Evolutionary conservation across 2,888 invertebrate species (phyloP).

Genomic region (Protonemura montana): DNA sequence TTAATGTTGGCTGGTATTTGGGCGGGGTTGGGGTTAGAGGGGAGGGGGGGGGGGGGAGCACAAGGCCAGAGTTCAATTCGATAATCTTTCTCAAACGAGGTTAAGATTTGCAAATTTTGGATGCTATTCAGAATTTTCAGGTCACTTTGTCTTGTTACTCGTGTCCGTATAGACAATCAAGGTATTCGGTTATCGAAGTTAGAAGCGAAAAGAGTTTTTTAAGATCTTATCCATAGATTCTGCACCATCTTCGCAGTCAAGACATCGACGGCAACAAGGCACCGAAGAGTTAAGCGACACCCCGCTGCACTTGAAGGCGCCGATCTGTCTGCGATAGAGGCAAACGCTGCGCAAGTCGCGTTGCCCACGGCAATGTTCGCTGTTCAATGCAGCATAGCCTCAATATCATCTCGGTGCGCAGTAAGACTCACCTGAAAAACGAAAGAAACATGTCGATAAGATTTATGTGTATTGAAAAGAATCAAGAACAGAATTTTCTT

Average conservation of each 20-base stretch:
- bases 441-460: not conserved
- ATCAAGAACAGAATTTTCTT: conserved; percentile 4
- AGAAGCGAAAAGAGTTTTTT: not conserved
- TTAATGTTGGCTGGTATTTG: not conserved
- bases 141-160: not conserved
- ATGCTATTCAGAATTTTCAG: not conserved
- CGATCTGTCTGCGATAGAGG: not conserved
- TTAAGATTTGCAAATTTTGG: not conserved
- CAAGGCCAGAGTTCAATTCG: not conserved
- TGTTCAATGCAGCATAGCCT: not conserved
- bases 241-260: not conserved
- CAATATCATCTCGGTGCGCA: not conserved
- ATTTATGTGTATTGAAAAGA: conserved; percentile 5
- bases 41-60: not conserved
- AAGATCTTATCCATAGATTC: not conserved
- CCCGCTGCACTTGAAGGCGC: not conserved
- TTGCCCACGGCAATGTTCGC: not conserved
- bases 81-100: not conserved
- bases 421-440: not conserved
- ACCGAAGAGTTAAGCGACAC: not conserved
- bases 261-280: not conserved
- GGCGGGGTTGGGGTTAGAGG: too few relatives aligned
- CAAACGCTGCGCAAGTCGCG: not conserved
- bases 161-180: not conserved
- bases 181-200: not conserved